Evolutionary conservation across 2,888 invertebrate genomes (phyloP).

Genomic region (Phyllotreta cruciferae): DNA sequence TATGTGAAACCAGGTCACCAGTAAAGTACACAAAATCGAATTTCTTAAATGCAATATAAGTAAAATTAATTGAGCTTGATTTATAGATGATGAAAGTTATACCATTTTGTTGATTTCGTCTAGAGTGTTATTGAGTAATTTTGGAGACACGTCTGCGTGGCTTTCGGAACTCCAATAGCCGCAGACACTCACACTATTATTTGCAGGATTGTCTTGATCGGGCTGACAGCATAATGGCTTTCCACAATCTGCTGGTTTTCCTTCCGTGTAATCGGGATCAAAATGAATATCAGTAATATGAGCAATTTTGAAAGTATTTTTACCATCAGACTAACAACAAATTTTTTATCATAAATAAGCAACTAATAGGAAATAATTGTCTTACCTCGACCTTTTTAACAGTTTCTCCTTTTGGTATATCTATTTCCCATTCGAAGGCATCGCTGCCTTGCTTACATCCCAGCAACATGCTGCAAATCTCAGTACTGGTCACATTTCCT

Average conservation of each 20-base stretch:
- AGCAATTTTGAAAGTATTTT: slow-evolving; percentile 59
- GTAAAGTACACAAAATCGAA: slow-evolving; percentile 79
- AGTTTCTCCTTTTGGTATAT: slow-evolving; percentile 30
- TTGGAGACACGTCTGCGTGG: slow-evolving; percentile 65
- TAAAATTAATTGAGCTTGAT: too few relatives aligned
- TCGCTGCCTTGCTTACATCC: slow-evolving; percentile 28
- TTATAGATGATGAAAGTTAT: slow-evolving; percentile 8
- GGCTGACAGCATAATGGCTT: slow-evolving; percentile 82
- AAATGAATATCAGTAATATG: slow-evolving; percentile 82
- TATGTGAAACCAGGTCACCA: slow-evolving; percentile 87
- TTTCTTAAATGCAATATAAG: slow-evolving; percentile 49
- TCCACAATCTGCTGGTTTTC: slow-evolving; percentile 73
- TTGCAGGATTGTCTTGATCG: slow-evolving; percentile 62
- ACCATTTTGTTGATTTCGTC: slow-evolving; percentile 24
- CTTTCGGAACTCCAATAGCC: slow-evolving; percentile 68
- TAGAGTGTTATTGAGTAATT: slow-evolving; percentile 61
- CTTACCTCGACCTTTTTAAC: slow-evolving; percentile 26
- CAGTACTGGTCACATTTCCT: slow-evolving; percentile 21
- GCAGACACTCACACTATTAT: slow-evolving; percentile 59
- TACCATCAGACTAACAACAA: slow-evolving; percentile 24
- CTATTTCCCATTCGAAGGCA: slow-evolving; percentile 41
- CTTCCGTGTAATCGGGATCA: slow-evolving; percentile 75
- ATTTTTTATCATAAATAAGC: neutral
- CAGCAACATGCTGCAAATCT: slow-evolving; percentile 39
- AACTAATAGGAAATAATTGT: neutral